A percentile compares a stretch with the other conserved stretches of the same genome.
Conservation (phyloP, 2,797 vertebrate species). For the Mormyrops boulengeri region DNA sequence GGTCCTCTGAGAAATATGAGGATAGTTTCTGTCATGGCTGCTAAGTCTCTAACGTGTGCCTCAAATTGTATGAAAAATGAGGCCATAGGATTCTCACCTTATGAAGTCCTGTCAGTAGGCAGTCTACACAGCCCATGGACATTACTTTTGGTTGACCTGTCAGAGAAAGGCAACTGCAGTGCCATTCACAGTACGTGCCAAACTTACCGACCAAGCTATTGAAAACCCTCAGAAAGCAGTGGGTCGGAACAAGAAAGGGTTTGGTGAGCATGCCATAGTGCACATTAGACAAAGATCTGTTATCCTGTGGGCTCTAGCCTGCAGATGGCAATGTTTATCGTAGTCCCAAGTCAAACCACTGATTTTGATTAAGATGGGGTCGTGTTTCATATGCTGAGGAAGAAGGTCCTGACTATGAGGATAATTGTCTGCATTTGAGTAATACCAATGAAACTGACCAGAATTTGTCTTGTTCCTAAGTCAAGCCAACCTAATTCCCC, state of each 20-base stretch:
- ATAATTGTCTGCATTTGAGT: background rate
- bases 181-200: background rate
- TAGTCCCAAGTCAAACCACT: background rate
- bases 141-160: background rate
- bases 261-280: background rate
- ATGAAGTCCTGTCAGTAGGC: background rate
- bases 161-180: background rate
- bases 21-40: background rate
- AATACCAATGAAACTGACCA: background rate
- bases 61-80: background rate
- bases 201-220: background rate
- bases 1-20: background rate
- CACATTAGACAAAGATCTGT: background rate
- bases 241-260: background rate
- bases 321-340: background rate
- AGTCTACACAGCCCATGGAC: background rate
- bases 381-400: background rate
- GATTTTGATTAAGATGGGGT: background rate
- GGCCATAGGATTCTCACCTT: background rate
- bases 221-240: background rate
- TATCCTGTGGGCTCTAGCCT: background rate
- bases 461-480: background rate
- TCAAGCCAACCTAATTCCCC: background rate
- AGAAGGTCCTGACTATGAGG: background rate
- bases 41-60: background rate